Base-by-base conservation (phyloP, 2,113 vertebrate genomes). In the Hippopotamus amphibius region DNA sequence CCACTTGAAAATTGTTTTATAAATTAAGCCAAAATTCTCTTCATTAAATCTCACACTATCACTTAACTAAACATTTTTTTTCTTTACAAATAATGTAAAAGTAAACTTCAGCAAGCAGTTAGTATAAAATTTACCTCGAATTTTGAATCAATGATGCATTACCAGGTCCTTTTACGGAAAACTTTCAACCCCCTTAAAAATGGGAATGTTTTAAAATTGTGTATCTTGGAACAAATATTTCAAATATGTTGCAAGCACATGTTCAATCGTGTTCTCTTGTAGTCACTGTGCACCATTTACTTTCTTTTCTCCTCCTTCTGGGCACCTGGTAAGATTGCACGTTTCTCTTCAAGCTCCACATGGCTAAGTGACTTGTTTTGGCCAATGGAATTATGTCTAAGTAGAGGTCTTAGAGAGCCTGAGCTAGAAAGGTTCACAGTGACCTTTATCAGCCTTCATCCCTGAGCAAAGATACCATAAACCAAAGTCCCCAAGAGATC, bases 31-130 rank as follows among this genome's bases (percentile, higher is more conserved):
- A 26, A 93, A 63, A 68, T 61, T 92, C 22, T 81, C 43, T n/a
- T 50, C 57, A 63, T 57, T 81, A 87, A 92, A 61, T 66, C 12
- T 63, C 55, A 72, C n/a, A 79, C n/a, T 83, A 84, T 17, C 53
- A 87, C 10, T 90, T 82, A 76, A 17, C 28, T 46, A 22, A 79
- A 89, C 8, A 79, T 11, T 3, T 90, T 74, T 74, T 88, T 89
- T 77, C 53, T 92, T 76, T 80, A 65, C n/a, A 71, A 72, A 21
- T 37, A 96, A 80, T 63, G 43, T 37, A 61, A 92, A 92, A 86
- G 33, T 61, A 83, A 71, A 59, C 33, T 48, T 95, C 1, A 79
- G 57, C 14, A 74, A 89, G 74, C 55, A 79, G 24, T 65, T 57
- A 61, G n/a, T 77, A 65, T 84, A 93, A 86, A 86, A 77, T n/a